These are phyloP conservation scores for Wiebesia pumilae DNA, from an alignment of 1,140 invertebrate species.

Conservation along the genomic window DNA sequence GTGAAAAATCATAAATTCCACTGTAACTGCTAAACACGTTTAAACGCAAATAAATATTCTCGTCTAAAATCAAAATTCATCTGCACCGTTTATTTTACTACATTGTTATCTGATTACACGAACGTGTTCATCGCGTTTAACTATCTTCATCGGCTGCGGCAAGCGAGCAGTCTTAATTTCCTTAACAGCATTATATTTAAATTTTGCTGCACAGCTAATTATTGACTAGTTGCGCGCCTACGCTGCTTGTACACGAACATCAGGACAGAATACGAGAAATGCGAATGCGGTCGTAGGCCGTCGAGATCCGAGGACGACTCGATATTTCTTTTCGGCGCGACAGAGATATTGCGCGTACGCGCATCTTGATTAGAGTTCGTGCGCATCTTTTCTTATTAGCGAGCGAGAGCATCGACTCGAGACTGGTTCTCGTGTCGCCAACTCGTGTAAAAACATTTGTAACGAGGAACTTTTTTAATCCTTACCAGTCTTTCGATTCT, in stretches of 20 bases:
- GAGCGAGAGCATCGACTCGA: not conserved
- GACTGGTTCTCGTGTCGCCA: slow-evolving; percentile 19
- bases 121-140: not conserved
- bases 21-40: not conserved
- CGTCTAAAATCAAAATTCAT: not conserved
- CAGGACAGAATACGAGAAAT: not conserved
- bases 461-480: slow-evolving; percentile 33
- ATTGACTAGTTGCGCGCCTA: not conserved
- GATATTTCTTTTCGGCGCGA: not conserved
- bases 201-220: not conserved
- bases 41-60: not conserved
- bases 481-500: slow-evolving; percentile 6
- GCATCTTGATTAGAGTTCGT: not conserved
- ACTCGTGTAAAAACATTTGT: slow-evolving; percentile 26
- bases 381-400: slow-evolving; percentile 11
- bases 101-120: slow-evolving; percentile 22
- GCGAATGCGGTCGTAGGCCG: not conserved
- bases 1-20: not conserved
- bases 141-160: not conserved
- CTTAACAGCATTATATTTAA: not conserved
- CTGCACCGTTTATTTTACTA: not conserved
- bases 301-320: not conserved
- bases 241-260: not conserved
- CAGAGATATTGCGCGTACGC: slow-evolving; percentile 13
- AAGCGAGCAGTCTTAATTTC: not conserved